Evolutionary conservation across 1,140 invertebrate genomes (phyloP).

Genomic region (Rhagoletis zephyria): DNA sequence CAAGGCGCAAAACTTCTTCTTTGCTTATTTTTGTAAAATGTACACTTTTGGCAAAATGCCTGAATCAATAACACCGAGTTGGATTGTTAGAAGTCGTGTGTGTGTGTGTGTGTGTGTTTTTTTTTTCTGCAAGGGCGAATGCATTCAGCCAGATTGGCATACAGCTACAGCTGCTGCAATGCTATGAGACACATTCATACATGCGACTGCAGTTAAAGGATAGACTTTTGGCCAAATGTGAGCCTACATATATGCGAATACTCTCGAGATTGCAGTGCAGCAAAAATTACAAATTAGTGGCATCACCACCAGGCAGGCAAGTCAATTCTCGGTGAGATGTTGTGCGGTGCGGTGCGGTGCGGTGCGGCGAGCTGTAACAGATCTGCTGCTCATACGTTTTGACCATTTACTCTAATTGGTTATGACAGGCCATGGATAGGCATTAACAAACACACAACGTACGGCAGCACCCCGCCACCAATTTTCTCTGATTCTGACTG

Average conservation of each 20-base stretch:
- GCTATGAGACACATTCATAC: neutral
- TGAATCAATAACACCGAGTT: slow-evolving; percentile 51
- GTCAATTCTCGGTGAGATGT: neutral
- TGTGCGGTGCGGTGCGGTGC: no score
- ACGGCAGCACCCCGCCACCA: neutral
- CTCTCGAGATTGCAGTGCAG: slow-evolving; percentile 2
- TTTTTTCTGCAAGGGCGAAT: neutral
- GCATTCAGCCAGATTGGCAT: slow-evolving; percentile 9
- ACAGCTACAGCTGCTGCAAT: neutral
- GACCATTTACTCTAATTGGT: slow-evolving; percentile 31
- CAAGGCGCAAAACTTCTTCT: neutral
- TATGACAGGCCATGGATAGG: slow-evolving; percentile 16
- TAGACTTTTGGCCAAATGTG: neutral
- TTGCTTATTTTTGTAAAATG: slow-evolving; percentile 27
- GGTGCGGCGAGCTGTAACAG: neutral
- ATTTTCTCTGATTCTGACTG: neutral
- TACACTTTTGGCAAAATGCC: slow-evolving; percentile 50
- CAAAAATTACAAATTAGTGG: neutral
- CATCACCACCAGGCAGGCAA: neutral
- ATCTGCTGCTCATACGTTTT: neutral
- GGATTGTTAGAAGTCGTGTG: slow-evolving; percentile 28
- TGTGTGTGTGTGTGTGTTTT: neutral
- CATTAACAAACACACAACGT: neutral
- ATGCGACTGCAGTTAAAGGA: slow-evolving; percentile 8
- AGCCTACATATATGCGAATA: no score